Base-by-base conservation (phyloP, 1,140 invertebrate genomes). In the Drosophila prosaltans region DNA sequence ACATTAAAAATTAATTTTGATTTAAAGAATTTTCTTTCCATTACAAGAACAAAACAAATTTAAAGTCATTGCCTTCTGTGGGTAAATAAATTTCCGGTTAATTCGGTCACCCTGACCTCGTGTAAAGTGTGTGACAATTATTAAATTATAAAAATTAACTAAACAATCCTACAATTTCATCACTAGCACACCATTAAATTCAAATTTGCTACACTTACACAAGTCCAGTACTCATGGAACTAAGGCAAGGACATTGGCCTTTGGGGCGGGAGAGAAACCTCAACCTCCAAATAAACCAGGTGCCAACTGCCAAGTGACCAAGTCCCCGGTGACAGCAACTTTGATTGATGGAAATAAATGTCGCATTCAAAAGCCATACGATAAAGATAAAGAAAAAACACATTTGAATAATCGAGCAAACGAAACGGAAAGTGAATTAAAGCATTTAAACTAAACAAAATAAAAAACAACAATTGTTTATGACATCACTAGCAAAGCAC, bases 311-410 rank as follows among this genome's bases (percentile, higher is more conserved):
- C 45, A 51, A 51, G 9, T 51, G 45, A 36, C 54, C 48, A 36
- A 66, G 39, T 67, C 60, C 36, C 64, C 32, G 32, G 30, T 67
- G 72, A 57, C 65, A 57, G 30, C 65, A 66, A 69, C 63, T 80
- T 73, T 80, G 77, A 80, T 80, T 80, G 77, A 77, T 77, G 76
- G 76, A 72, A 78, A 72, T 65, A 65, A 65, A 58, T 36, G 51
- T 41, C 40, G 73, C 57, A 76, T 72, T 76, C 73, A 72, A 67
- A 66, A 71, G 63, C 55, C 64, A 70, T 62, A 57, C 69, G 63
- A 55, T 24, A 26, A 21, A 26, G 55, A 65, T 41, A 48, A 72
- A 66, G 71, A 69, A 65, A 78, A 78, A 74, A 65, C 39, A 72
- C 72, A 68, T 63, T 26, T 51, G 40, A 26, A n/a, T 21, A 65